Conservation (phyloP, 2,797 vertebrate genomes). For the Pelochelys cantorii region DNA sequence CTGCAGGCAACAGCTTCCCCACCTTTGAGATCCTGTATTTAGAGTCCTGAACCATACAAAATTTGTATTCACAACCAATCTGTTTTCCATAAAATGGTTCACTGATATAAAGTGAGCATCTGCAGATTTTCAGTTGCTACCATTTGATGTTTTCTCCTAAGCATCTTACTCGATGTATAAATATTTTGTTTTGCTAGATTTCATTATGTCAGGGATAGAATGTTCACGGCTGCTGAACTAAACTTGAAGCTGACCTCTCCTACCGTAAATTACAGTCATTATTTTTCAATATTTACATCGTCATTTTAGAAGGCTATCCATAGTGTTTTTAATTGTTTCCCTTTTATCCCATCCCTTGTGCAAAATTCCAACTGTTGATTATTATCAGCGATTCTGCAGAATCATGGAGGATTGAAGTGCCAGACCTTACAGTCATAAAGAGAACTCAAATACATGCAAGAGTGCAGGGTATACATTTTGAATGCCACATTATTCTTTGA, state of each 20-base stretch:
- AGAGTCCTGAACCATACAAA: neutral
- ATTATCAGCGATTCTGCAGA: neutral
- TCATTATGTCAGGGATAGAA: neutral
- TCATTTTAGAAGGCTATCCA: neutral
- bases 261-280: neutral
- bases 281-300: neutral
- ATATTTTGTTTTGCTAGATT: neutral
- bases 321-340: neutral
- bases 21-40: neutral
- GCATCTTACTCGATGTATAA: neutral
- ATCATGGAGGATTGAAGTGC: neutral
- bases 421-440: fast-evolving
- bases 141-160: neutral
- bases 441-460: neutral
- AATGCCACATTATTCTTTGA: neutral
- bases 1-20: neutral
- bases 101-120: too few relatives aligned
- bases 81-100: too few relatives aligned
- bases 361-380: neutral
- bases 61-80: too few relatives aligned
- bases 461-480: neutral
- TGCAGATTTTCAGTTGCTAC: too few relatives aligned
- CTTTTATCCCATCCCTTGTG: neutral
- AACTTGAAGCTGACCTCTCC: neutral
- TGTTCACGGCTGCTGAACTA: neutral